Conservation (phyloP, 1,140 invertebrate species). For the Ceratina japonica region DNA sequence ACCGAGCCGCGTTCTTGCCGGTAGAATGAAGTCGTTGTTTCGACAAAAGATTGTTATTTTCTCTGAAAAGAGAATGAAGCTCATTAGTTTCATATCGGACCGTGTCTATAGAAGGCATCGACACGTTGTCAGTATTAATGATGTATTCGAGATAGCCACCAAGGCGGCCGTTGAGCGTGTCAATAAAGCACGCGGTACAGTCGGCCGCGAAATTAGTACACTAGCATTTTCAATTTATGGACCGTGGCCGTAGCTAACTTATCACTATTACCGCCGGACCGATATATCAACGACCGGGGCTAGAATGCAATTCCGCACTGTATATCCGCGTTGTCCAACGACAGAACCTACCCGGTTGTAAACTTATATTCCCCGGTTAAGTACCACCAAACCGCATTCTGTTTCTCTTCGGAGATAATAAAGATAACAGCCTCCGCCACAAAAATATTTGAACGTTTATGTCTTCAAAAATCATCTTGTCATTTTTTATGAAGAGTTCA, state of each 20-base stretch:
- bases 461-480: too few species aligned
- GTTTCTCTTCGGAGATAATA: slow-evolving; percentile 20
- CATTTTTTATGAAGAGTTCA: too few species aligned
- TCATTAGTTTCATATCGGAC: too few species aligned
- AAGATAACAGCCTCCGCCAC: slow-evolving; percentile 12
- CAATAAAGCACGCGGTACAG: slow-evolving; percentile 30
- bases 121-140: slow-evolving; percentile 26
- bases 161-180: background rate
- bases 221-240: slow-evolving; percentile 39
- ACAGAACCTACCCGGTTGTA: slow-evolving; percentile 31
- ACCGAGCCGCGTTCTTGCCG: too few species aligned
- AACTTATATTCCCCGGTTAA: slow-evolving; percentile 17
- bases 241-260: slow-evolving; percentile 35
- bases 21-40: too few species aligned
- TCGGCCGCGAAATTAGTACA: slow-evolving; percentile 40
- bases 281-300: slow-evolving; percentile 20
- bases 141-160: slow-evolving; percentile 25
- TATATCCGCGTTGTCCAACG: slow-evolving; percentile 37
- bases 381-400: background rate
- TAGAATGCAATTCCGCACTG: slow-evolving; percentile 13
- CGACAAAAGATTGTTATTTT: too few species aligned
- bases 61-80: too few species aligned
- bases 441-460: too few species aligned
- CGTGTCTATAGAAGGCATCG: background rate
- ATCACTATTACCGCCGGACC: slow-evolving; percentile 33